phyloP scores from a whole-genome alignment of 2,113 vertebrate genomes.

The Noturus placidus region DNA sequence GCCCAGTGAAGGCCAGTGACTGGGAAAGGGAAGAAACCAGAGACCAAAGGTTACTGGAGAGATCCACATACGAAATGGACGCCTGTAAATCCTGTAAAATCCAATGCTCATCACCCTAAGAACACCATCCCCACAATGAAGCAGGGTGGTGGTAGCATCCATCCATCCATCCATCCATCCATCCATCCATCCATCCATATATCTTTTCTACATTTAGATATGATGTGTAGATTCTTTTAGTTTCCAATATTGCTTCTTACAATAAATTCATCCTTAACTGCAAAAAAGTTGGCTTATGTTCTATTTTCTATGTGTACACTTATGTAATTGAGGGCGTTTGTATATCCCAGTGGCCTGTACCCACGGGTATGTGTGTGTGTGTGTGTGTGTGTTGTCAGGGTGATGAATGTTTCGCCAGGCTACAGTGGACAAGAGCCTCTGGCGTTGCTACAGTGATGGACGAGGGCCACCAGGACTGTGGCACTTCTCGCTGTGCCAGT shows the following conservation, averaged over 20 bases:
- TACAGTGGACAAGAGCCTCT: slow-evolving; percentile 41
- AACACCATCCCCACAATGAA: neutral
- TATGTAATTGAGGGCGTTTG: slow-evolving; percentile 26
- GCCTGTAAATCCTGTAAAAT: neutral
- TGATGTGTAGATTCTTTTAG: too few species aligned
- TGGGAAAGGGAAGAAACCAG: neutral
- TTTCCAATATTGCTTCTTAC: neutral
- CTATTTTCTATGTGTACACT: neutral
- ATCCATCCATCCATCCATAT: neutral
- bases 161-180: neutral
- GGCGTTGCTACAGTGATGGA: slow-evolving; percentile 50
- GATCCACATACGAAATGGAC: neutral
- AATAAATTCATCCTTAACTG: neutral
- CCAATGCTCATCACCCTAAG: too few species aligned
- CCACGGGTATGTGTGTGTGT: slow-evolving; percentile 39
- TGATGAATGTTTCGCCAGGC: slow-evolving; percentile 50
- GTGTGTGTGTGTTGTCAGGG: slow-evolving; percentile 49
- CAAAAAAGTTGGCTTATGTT: neutral
- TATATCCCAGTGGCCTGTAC: slow-evolving; percentile 30
- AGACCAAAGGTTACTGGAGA: neutral
- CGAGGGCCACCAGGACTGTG: slow-evolving; percentile 52
- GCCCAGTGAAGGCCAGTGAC: neutral
- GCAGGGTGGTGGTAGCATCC: neutral
- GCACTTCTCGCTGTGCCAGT: slow-evolving; percentile 46
- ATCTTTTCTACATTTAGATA: neutral